Base-by-base conservation (phyloP, 2,113 vertebrate genomes). In the Cyphomyrus plagiostoma region DNA sequence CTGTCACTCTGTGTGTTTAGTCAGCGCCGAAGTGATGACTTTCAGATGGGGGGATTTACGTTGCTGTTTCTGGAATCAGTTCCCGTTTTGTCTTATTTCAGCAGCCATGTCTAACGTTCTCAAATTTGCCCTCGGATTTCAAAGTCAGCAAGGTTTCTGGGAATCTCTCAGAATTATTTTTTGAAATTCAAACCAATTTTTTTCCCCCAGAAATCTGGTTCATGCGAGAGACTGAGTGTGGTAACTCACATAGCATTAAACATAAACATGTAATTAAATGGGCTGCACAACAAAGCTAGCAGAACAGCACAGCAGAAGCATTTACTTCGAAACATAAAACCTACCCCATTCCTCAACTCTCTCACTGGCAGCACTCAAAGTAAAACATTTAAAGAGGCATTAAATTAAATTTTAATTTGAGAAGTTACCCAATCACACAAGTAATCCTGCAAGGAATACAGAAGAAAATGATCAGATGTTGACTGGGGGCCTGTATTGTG, bases 331-430 rank as follows among this genome's bases (percentile, higher is more conserved):
- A 84, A 83, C 80, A 46, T 46, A 39, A 83, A 45, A 84, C 19
- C 42, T 39, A 83, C 39, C 39, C 45, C 2, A 7, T 83, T 23
- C 39, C 42, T 19, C 21, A 11, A 9, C 39, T 84, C 82, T 84
- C 42, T 11, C 42, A 48, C 42, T 45, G 45, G 21, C 39, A 9
- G 7, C 10, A n/a, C 82, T 23, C 82, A 48, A 84, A 84, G 45
- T n/a, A 84, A 84, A 45, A 21, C 82, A 80, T 80, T 42, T 80
- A 80, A 80, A 84, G 82, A 84, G 42, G 82, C 45, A 84, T 48
- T 80, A 39, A 39, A 77, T 39, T 77, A 35, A 80, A 80, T 80
- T 42, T 17, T 5, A 42, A 80, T 80, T 39, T 80, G 74, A 35
- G 11, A 17, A 17, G 35, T 80, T 80, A 17, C 74, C 74, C 74